Percentiles rank a stretch among this genome's conserved stretches.
phyloP scores from a whole-genome alignment of 1,140 invertebrate species.

The Bombyx mandarina region DNA sequence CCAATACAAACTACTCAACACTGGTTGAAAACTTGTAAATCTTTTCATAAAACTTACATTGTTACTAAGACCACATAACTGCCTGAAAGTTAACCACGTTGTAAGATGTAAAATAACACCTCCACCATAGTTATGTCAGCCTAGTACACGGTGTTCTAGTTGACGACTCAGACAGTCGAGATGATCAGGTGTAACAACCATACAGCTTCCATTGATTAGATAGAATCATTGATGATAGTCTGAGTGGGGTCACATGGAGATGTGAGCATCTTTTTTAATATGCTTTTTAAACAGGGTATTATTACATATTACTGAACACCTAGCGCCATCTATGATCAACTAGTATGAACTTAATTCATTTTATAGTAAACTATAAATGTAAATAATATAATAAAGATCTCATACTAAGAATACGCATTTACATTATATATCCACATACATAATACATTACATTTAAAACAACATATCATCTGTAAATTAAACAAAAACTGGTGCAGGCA shows the following conservation, averaged over 20 bases:
- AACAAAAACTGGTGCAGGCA: constrained; percentile 54
- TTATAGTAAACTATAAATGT: constrained; percentile 4
- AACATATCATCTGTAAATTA: constrained; percentile 53
- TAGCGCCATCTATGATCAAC: constrained; percentile 53
- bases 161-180: constrained; percentile 53
- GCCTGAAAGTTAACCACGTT: constrained; percentile 10
- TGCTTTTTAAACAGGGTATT: too few relatives aligned
- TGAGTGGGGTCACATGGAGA: too few relatives aligned
- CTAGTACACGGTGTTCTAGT: constrained; percentile 64
- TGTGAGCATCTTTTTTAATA: too few relatives aligned
- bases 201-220: too few relatives aligned
- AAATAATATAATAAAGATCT: too few relatives aligned
- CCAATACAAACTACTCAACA: background rate
- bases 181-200: constrained; percentile 7
- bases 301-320: too few relatives aligned
- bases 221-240: too few relatives aligned
- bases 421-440: too few relatives aligned
- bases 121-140: constrained; percentile 30
- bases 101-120: constrained; percentile 13
- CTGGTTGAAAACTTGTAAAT: constrained; percentile 20
- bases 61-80: constrained; percentile 19
- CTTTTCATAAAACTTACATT: constrained; percentile 24
- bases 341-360: constrained; percentile 23
- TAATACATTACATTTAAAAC: constrained; percentile 33
- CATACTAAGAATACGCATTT: too few relatives aligned